Conservation (phyloP, 2,113 vertebrate species). For the Calidris pugnax region DNA sequence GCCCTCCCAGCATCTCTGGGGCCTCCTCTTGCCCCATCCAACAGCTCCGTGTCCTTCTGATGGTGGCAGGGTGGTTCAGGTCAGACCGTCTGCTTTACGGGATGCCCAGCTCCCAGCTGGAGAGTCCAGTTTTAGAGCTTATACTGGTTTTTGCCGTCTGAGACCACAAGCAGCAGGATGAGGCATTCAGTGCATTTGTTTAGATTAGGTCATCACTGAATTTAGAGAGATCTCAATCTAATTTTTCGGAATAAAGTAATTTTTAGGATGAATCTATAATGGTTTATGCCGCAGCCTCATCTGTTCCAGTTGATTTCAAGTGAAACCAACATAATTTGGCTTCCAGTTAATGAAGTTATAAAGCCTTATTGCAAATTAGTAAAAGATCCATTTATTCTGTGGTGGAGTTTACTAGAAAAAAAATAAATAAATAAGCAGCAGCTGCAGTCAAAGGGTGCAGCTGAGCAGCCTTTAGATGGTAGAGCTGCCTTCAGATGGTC, state of each 20-base stretch:
- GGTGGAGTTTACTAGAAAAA: not conserved
- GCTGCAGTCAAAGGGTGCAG: not conserved
- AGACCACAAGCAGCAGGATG: not conserved
- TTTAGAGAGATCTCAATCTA: not conserved
- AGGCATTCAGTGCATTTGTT: not conserved
- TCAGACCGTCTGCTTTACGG: accelerated
- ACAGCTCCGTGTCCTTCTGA: too few relatives aligned
- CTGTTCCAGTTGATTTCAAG: not conserved
- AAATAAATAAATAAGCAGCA: not conserved
- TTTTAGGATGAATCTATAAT: not conserved
- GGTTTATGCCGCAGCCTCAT: not conserved
- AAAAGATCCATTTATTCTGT: not conserved
- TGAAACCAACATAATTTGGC: not conserved
- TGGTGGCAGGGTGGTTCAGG: too few relatives aligned
- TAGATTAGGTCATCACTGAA: not conserved
- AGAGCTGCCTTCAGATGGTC: too few relatives aligned
- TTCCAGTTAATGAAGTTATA: not conserved
- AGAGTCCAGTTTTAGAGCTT: not conserved
- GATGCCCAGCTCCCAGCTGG: not conserved
- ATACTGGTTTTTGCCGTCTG: not conserved
- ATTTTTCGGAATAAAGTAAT: not conserved
- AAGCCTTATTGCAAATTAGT: not conserved
- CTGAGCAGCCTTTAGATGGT: not conserved
- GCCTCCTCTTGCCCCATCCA: too few relatives aligned
- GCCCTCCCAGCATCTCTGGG: too few relatives aligned